phyloP scores from a whole-genome alignment of 2,113 vertebrate species.

The Pteropus alecto region DNA sequence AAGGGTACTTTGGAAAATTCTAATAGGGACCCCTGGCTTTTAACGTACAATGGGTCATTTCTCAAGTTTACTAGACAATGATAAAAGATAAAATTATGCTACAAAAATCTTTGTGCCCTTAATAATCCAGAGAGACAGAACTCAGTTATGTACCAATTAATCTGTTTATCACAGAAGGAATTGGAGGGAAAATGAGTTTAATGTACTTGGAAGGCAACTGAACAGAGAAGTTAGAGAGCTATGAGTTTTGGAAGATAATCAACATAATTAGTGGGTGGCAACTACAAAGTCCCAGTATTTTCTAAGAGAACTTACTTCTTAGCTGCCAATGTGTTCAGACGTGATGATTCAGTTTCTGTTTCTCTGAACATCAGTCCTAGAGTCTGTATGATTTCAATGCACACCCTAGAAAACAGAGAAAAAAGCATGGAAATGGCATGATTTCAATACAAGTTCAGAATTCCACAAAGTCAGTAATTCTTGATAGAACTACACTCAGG shows the following conservation, averaged over 20 bases:
- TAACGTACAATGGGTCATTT: neutral
- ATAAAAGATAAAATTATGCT: constrained; percentile 34
- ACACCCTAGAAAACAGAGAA: constrained; percentile 77
- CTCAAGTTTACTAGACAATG: neutral
- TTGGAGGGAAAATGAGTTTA: neutral
- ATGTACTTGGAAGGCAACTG: neutral
- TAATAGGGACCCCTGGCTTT: neutral
- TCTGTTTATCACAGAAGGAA: constrained; percentile 38
- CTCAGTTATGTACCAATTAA: neutral
- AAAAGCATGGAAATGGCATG: neutral
- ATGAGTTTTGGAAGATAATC: neutral
- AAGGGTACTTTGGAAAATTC: neutral
- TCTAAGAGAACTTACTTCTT: constrained; percentile 78
- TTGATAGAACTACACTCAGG: neutral
- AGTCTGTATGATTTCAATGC: constrained; percentile 83
- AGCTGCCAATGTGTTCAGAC: constrained; percentile 79
- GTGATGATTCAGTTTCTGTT: constrained; percentile 82
- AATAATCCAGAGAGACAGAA: constrained; percentile 15
- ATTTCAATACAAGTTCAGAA: neutral
- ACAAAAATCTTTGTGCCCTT: constrained; percentile 25
- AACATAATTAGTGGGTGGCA: neutral
- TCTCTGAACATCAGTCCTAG: constrained; percentile 88
- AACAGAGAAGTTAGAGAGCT: neutral
- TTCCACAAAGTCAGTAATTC: neutral
- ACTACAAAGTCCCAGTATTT: neutral